A percentile compares a stretch with the other conserved stretches of the same genome.
Conservation (phyloP, 2,888 invertebrate genomes). For the Drosophila atroscutellata region DNA sequence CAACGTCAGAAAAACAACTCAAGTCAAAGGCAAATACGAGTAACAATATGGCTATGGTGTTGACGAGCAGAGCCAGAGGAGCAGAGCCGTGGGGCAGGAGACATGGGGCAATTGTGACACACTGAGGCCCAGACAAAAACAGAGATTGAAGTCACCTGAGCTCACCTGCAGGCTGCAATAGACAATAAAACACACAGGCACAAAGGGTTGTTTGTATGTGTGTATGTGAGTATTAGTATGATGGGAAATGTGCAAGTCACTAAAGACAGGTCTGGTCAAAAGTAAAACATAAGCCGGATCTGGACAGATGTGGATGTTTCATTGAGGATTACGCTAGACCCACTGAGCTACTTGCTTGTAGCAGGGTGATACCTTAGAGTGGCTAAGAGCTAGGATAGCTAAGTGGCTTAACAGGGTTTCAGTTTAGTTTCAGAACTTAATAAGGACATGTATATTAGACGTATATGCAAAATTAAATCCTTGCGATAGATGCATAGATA, state of each 20-base stretch:
- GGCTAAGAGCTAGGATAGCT: background rate
- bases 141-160: constrained; percentile 24
- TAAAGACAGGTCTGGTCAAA: constrained; percentile 47
- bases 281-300: constrained; percentile 48
- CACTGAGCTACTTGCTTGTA: constrained; percentile 44
- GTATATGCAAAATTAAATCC: background rate
- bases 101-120: constrained; percentile 54
- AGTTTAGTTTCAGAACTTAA: background rate
- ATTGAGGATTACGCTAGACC: constrained; percentile 49
- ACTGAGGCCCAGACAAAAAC: constrained; percentile 42
- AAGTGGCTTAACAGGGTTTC: constrained; percentile 25
- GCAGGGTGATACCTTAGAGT: constrained; percentile 10
- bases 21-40: constrained; percentile 54
- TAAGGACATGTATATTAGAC: background rate
- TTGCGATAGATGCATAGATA: constrained; percentile 1
- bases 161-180: constrained; percentile 48
- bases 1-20: constrained; percentile 34
- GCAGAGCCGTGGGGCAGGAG: background rate
- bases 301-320: constrained; percentile 32
- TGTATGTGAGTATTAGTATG: constrained; percentile 1
- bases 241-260: constrained; percentile 34
- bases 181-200: constrained; percentile 41
- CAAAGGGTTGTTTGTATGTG: constrained; percentile 30
- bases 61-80: constrained; percentile 8
- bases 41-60: constrained; percentile 53